phyloP scores from a whole-genome alignment of 2,888 invertebrate species.

The Zhuqinia jingwanae region DNA sequence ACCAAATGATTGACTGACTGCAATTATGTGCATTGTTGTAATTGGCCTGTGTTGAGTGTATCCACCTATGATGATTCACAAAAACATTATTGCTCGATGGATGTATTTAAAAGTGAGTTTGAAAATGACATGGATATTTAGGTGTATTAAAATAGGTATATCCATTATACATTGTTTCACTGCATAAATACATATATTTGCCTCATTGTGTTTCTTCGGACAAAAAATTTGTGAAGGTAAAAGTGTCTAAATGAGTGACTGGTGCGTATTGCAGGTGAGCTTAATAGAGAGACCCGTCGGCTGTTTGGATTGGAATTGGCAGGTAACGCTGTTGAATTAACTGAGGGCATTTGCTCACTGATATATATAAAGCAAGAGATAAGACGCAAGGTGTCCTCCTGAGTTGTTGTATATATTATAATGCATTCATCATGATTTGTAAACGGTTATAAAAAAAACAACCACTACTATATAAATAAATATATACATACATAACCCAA shows the following conservation, averaged over 20 bases:
- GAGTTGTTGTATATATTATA: slow-evolving; percentile 29
- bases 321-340: slow-evolving; percentile 62
- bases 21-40: slow-evolving; percentile 40
- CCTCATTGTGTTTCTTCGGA: not conserved
- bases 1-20: slow-evolving; percentile 46
- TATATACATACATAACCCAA: not conserved
- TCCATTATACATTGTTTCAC: too few species aligned
- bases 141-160: too few species aligned
- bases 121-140: too few species aligned
- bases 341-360: slow-evolving; percentile 24
- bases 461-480: slow-evolving; percentile 32
- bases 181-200: too few species aligned
- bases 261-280: slow-evolving; percentile 65
- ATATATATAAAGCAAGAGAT: slow-evolving; percentile 27
- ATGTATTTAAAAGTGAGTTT: not conserved
- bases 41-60: slow-evolving; percentile 2
- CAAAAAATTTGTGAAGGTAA: slow-evolving; percentile 56
- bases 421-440: slow-evolving; percentile 10
- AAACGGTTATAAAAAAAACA: slow-evolving; percentile 5
- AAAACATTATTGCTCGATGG: not conserved
- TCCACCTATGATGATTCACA: not conserved
- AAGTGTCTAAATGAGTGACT: slow-evolving; percentile 66
- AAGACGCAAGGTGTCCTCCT: slow-evolving; percentile 32
- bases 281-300: slow-evolving; percentile 63
- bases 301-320: slow-evolving; percentile 69